Evolutionary conservation across 2,113 vertebrate species (phyloP), one percentile per base, ranked within the genome.

Genomic region (Nycticryphes semicollaris): DNA sequence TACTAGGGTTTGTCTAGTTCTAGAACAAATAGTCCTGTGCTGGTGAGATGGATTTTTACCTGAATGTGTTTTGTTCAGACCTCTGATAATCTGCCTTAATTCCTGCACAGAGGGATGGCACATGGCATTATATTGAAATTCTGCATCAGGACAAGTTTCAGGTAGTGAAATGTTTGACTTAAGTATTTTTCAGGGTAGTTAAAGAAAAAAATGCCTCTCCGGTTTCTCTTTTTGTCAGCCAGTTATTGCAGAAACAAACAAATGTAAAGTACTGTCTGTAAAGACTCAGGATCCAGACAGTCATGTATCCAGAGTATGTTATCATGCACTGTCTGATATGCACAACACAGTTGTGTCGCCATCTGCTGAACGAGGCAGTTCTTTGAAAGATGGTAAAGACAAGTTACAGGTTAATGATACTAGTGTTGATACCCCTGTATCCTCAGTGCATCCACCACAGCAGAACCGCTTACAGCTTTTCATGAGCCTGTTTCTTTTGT

Each of bases 291-390:
- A 31, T 83, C 27, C 70, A 87, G 73, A 33, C 68, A 56, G 56
- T 78, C 11, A 14, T 27, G 39, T 31, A 21, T 24, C 56, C 31
- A 41, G 68, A 74, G 27, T 69, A 57, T 0, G 63, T 59, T 70
- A 43, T 2, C 62, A 6, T 7, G 37, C 59, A 13, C 30, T 59
- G 45, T 77, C 63, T 66, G 50, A 76, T 39, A 57, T 13, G 53
- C 72, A 30, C 0, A 0, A 31, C 0, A 8, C 33, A 51, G 57
- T 80, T 79, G 16, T 1, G 2, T 69, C 45, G 82, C 84, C 63
- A 28, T 82, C 90, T 93, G 83, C 82, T 80, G 79, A 16, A 16
- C 39, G 50, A 19, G 5, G 75, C 72, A 79, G 53, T 24, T 6
- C 15, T 75, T 87, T 83, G 79, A 79, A 84, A 76, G 75, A 47